Percentiles rank a stretch among this genome's conserved stretches.
phyloP scores from a whole-genome alignment of 2,113 vertebrate genomes.

The Pithys albifrons region DNA sequence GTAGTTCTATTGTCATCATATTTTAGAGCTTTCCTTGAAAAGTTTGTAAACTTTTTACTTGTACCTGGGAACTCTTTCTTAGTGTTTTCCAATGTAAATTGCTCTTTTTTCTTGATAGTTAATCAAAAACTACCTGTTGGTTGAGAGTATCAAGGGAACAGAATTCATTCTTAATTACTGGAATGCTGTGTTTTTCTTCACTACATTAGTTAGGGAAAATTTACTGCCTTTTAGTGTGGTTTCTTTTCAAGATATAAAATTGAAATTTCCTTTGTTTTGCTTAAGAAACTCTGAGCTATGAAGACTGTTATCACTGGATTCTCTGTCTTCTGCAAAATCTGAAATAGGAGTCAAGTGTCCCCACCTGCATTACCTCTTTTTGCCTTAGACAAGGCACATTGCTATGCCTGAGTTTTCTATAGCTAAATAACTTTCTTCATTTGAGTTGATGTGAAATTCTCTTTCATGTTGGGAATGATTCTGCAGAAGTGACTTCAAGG shows the following conservation, averaged over 20 bases:
- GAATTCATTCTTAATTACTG: not conserved
- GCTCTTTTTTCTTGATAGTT: not conserved
- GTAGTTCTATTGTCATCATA: not conserved
- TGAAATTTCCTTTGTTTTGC: not conserved
- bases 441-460: not conserved
- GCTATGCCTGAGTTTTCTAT: not conserved
- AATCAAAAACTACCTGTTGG: not conserved
- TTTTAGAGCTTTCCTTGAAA: not conserved
- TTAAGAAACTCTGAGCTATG: not conserved
- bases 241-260: not conserved
- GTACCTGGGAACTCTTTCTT: not conserved
- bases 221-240: not conserved
- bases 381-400: not conserved
- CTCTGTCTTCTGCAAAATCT: not conserved
- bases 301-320: not conserved
- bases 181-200: not conserved
- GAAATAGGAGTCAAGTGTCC: not conserved
- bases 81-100: not conserved
- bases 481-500: rapidly evolving
- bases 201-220: not conserved
- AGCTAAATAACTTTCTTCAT: not conserved
- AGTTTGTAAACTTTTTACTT: not conserved
- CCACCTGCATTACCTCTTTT: not conserved
- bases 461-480: not conserved
- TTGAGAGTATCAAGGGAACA: not conserved